Base-by-base conservation (phyloP, 2,797 vertebrate species). In the Bradypodion pumilum region DNA sequence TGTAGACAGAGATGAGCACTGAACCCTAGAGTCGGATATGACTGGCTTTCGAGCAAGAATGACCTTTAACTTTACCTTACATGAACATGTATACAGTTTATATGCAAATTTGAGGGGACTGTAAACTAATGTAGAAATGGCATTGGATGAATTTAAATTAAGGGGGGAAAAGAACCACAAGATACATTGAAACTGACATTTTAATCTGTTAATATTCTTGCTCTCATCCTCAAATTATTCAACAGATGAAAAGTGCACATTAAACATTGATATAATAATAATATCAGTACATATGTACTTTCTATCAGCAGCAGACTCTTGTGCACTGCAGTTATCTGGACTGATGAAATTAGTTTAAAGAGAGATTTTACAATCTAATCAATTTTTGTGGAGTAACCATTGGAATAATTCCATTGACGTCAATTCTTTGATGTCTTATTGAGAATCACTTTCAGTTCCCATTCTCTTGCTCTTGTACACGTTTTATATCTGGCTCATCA, bases 401-500 rank as follows among this genome's bases (percentile, higher is more conserved):
- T 69, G 27, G 62, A 60, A 74, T 27, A 75, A 56, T 0, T 0
- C 56, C n/a, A 65, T 42, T 90, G 84, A 89, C 19, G 42, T 91
- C 86, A 86, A 49, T 0, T 0, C 56, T 49, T 66, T 19, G 42
- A 0, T 21, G 59, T 23, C 63, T 86, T 0, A 0, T 84, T 88
- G 75, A 56, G 46, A 2, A 84, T 32, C 1, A 15, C 73, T 81
- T 62, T 68, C 81, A 35, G 73, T 83, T 75, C 4, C 15, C 70
- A 40, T 89, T 86, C 46, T 19, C 56, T 81, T 81, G 65, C 68
- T 42, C 40, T 83, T 70, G 86, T 88, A 15, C n/a, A 0, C 0
- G 62, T 52, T 73, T 86, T 85, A 85, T 86, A 88, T 82, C 83
- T 73, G 77, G 49, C 52, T 73, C 75, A 56, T 56, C 19, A 46